phyloP scores from a whole-genome alignment of 2,888 invertebrate species.

The Acholoe squamosa region DNA sequence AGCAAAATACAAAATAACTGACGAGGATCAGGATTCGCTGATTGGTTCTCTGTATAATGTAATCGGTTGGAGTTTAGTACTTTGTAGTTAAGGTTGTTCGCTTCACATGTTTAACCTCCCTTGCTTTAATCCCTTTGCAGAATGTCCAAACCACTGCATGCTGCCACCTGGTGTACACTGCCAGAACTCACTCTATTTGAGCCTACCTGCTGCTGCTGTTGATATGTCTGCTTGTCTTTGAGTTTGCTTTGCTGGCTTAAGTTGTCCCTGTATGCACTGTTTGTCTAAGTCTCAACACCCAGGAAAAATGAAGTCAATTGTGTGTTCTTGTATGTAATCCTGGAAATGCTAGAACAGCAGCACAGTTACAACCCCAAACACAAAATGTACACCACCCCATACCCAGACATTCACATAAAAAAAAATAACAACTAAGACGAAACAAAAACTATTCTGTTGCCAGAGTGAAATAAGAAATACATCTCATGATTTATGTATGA shows the following conservation, averaged over 20 bases:
- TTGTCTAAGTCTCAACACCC: background rate
- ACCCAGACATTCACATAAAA: too few species aligned
- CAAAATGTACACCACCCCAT: too few species aligned
- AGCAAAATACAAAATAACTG: too few species aligned
- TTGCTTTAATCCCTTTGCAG: background rate
- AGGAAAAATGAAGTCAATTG: background rate
- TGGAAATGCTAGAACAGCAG: too few species aligned
- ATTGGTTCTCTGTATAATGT: too few species aligned
- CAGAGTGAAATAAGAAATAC: too few species aligned
- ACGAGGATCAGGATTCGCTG: too few species aligned
- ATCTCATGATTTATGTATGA: too few species aligned
- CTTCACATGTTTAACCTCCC: background rate
- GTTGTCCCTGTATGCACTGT: background rate
- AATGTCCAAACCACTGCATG: background rate
- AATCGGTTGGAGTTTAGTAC: too few species aligned
- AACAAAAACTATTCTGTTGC: too few species aligned
- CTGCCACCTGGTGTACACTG: background rate
- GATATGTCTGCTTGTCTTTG: background rate
- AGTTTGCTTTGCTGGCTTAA: background rate
- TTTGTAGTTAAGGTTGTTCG: constrained; percentile 15
- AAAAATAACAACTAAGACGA: too few species aligned
- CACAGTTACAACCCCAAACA: too few species aligned
- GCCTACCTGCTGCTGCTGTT: background rate
- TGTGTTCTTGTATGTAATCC: background rate
- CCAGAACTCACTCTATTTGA: background rate